Evolutionary conservation across 2,888 invertebrate genomes (phyloP).

Genomic region (Zaprionus lineosus): DNA sequence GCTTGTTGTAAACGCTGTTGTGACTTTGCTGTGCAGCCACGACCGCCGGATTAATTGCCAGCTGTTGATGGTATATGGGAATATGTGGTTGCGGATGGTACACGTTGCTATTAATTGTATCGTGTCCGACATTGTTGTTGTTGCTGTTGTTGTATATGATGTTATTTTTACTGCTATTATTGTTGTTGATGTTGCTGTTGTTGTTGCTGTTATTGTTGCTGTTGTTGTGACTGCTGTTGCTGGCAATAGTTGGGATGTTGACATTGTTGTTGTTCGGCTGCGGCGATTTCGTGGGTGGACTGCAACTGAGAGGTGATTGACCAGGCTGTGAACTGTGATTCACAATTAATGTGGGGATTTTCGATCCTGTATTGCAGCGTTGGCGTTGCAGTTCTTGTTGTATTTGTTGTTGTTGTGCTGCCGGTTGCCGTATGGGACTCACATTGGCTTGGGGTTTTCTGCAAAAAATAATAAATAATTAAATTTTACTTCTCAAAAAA

Average conservation of each 20-base stretch:
- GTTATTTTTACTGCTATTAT: too few relatives aligned
- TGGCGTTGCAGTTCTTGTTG: constrained; percentile 75
- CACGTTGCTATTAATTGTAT: constrained; percentile 56
- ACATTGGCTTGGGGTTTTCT: constrained; percentile 85
- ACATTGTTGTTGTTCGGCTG: constrained; percentile 47
- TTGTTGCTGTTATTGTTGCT: too few relatives aligned
- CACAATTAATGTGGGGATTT: constrained; percentile 82
- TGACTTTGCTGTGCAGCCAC: constrained; percentile 81
- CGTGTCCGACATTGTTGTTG: constrained; percentile 51
- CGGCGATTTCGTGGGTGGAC: constrained; percentile 77
- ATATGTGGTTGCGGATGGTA: constrained; percentile 83
- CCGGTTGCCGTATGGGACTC: constrained; percentile 81
- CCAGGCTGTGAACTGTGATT: constrained; percentile 72
- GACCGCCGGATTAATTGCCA: constrained; percentile 86
- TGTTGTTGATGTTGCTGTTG: too few relatives aligned
- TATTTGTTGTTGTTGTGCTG: constrained; percentile 66
- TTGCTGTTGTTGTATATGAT: constrained; percentile 41
- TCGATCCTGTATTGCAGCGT: constrained; percentile 83
- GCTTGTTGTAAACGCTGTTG: constrained; percentile 81
- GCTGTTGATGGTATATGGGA: constrained; percentile 86
- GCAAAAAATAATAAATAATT: too few relatives aligned
- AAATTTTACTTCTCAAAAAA: too few relatives aligned
- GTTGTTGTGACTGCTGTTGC: too few relatives aligned
- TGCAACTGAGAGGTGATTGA: constrained; percentile 74
- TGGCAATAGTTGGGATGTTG: too few relatives aligned